phyloP scores from a whole-genome alignment of 2,113 vertebrate genomes.

The Oryzias curvinotus region DNA sequence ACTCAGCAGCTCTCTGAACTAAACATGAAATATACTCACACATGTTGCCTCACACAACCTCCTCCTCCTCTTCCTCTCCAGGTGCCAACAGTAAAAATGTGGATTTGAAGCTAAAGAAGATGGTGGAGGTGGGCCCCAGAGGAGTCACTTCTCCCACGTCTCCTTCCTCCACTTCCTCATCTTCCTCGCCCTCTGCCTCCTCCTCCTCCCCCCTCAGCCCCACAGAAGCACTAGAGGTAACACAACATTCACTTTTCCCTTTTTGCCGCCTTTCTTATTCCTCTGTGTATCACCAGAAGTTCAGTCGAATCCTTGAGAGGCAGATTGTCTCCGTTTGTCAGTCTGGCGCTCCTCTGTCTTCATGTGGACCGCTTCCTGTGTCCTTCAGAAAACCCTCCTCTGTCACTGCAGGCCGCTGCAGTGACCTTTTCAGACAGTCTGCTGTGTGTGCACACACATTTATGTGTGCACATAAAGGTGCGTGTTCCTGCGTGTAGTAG shows the following conservation, averaged over 20 bases:
- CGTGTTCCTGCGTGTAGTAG: neutral
- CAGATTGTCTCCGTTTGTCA: constrained; percentile 55
- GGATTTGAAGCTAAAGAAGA: constrained; percentile 91
- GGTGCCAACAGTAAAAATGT: constrained; percentile 87
- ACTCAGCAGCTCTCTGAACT: too few relatives aligned
- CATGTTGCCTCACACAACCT: too few relatives aligned
- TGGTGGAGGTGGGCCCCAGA: constrained; percentile 85
- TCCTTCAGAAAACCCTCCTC: constrained; percentile 41
- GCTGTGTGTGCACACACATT: neutral
- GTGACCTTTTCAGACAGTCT: constrained; percentile 66
- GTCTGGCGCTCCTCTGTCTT: constrained; percentile 37
- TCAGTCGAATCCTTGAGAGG: constrained; percentile 59
- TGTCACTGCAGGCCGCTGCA: constrained; percentile 30
- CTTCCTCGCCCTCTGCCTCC: constrained; percentile 68
- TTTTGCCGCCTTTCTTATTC: constrained; percentile 4
- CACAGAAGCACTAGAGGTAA: constrained; percentile 62
- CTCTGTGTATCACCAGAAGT: constrained; percentile 43
- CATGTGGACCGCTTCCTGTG: constrained; percentile 42
- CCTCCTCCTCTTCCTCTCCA: constrained; percentile 46
- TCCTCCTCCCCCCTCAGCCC: constrained; percentile 69
- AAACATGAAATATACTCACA: too few relatives aligned
- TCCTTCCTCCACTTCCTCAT: constrained; percentile 63
- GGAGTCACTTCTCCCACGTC: constrained; percentile 77
- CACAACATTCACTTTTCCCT: neutral
- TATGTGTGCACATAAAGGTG: neutral